These are phyloP conservation scores for Corydoras sp. DNA, from an alignment of 2,113 vertebrate species.

Conservation along the genomic window DNA sequence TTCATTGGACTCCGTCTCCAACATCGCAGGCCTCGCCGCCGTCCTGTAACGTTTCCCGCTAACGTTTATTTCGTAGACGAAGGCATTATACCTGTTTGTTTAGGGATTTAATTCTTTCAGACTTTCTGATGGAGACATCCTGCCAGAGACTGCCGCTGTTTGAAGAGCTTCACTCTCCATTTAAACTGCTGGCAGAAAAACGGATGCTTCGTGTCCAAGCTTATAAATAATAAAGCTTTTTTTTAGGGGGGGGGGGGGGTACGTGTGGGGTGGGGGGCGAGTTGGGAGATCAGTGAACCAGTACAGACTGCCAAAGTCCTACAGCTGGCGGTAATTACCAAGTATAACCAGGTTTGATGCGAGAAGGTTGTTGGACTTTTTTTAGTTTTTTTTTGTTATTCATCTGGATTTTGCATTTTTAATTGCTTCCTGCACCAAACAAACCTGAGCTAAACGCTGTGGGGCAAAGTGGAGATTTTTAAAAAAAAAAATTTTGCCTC, in stretches of 20 bases:
- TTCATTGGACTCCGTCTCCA: no score
- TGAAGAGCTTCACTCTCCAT: slow-evolving; percentile 6
- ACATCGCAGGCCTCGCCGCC: no score
- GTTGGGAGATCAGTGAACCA: neutral
- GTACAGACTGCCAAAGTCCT: neutral
- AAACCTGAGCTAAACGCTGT: neutral
- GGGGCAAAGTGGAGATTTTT: neutral
- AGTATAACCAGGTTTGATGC: neutral
- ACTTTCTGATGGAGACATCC: neutral
- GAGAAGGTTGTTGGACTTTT: neutral
- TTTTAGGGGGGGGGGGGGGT: no score
- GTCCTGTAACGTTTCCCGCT: no score
- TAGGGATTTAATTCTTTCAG: no score
- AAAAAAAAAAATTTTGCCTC: no score
- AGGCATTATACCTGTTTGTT: no score
- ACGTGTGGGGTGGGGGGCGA: no score
- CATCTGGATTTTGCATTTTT: neutral
- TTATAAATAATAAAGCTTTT: neutral
- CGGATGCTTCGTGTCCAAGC: neutral
- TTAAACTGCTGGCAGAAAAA: neutral
- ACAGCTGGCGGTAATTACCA: slow-evolving; percentile 4
- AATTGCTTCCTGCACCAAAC: neutral
- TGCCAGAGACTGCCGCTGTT: neutral
- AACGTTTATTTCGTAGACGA: no score
- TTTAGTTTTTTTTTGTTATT: no score